A percentile compares a stretch with the other conserved stretches of the same genome.
These are phyloP conservation scores for Neoseiulus cucumeris DNA, from an alignment of 1,140 invertebrate species.

Conservation along the genomic window DNA sequence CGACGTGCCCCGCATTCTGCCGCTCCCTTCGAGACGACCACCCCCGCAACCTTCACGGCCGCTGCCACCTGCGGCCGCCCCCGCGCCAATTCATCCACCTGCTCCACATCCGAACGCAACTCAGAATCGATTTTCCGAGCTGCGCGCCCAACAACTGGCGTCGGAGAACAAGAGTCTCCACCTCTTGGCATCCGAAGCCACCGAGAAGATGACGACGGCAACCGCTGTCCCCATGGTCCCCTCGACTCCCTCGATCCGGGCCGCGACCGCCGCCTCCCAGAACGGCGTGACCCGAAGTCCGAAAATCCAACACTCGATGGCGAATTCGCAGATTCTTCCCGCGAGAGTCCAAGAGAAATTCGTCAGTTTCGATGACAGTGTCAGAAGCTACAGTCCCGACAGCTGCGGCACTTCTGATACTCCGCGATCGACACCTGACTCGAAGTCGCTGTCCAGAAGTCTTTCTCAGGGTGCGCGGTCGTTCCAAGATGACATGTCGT, in stretches of 20 bases:
- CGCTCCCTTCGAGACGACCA: neutral
- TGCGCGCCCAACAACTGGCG: neutral
- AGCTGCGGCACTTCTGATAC: conserved; percentile 1
- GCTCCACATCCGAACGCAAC: neutral
- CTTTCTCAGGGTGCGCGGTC: neutral
- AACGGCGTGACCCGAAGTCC: conserved; percentile 1
- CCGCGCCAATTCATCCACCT: neutral
- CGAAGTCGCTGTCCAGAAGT: conserved; percentile 5
- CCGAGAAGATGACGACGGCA: neutral
- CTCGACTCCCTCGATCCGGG: neutral
- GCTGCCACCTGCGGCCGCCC: neutral
- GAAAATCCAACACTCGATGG: conserved; percentile 2
- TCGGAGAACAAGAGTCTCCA: conserved; percentile 1
- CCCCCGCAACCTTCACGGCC: neutral
- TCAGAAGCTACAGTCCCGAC: conserved; percentile 3
- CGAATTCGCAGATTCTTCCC: neutral
- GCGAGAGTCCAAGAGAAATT: conserved; percentile 6
- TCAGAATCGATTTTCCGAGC: neutral
- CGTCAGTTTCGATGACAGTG: conserved; percentile 6
- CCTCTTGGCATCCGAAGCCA: neutral
- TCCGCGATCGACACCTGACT: conserved; percentile 7
- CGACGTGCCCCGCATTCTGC: neutral
- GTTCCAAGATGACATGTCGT: neutral
- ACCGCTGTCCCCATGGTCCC: neutral
- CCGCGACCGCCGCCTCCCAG: neutral